These are phyloP conservation scores for Cuniculus paca DNA, from an alignment of 2,797 vertebrate genomes.

Conservation along the genomic window DNA sequence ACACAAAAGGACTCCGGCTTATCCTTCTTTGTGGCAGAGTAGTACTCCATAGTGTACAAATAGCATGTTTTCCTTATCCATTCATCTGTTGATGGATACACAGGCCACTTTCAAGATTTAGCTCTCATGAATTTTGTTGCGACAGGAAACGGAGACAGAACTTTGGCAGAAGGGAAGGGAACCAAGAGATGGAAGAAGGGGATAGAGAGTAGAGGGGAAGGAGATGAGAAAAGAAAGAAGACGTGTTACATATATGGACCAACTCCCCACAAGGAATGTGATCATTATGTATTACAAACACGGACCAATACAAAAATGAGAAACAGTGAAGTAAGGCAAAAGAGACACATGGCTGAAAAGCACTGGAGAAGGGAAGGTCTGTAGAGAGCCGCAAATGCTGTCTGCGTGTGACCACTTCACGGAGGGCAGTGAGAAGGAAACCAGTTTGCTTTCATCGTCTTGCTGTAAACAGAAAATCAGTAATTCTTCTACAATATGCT, in stretches of 20 bases:
- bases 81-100: background rate
- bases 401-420: background rate
- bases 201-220: background rate
- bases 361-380: background rate
- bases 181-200: background rate
- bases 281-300: background rate
- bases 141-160: background rate
- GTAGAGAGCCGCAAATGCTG: background rate
- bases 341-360: background rate
- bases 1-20: background rate
- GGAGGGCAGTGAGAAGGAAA: background rate
- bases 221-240: background rate
- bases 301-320: background rate
- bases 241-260: background rate
- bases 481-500: background rate
- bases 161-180: background rate
- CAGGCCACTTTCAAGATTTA: background rate
- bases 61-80: background rate
- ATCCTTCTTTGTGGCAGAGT: background rate
- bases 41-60: background rate
- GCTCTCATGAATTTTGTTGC: background rate
- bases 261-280: background rate
- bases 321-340: background rate
- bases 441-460: background rate
- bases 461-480: conserved; percentile 3